These are phyloP conservation scores for Lampris megalopsis DNA, from an alignment of 2,113 vertebrate species.

Conservation along the genomic window DNA sequence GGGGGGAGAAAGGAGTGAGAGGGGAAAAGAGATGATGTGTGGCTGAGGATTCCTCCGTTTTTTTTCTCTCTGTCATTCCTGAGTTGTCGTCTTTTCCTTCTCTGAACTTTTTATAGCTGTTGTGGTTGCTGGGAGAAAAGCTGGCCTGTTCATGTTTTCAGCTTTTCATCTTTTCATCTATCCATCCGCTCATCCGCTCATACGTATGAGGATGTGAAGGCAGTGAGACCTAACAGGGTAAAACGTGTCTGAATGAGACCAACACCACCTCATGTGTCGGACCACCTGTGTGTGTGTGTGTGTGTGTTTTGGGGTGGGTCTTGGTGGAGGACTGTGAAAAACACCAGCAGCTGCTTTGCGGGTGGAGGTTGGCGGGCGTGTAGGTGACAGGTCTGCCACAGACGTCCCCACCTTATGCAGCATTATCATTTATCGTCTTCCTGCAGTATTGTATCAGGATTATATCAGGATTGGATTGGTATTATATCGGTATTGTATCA, in stretches of 20 bases:
- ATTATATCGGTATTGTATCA: too few species aligned
- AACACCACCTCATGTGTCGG: too few species aligned
- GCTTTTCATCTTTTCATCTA: too few species aligned
- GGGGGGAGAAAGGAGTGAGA: conserved; percentile 12
- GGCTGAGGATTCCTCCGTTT: conserved; percentile 56
- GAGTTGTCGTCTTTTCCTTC: conserved; percentile 34
- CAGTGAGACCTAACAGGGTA: too few species aligned
- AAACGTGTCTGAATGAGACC: too few species aligned
- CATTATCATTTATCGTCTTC: too few species aligned
- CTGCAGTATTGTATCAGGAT: too few species aligned
- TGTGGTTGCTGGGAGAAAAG: conserved; percentile 38
- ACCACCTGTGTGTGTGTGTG: too few species aligned
- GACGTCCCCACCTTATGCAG: too few species aligned
- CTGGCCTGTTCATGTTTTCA: conserved; percentile 34
- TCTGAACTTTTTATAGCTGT: conserved; percentile 68
- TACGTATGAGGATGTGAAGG: too few species aligned
- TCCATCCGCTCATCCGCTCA: too few species aligned
- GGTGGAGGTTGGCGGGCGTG: conserved; percentile 36
- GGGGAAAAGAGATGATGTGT: conserved; percentile 32
- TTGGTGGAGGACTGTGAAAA: conserved; percentile 52
- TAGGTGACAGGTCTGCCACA: conserved; percentile 42
- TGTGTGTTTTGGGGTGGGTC: conserved; percentile 55
- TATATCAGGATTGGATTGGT: too few species aligned
- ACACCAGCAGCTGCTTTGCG: conserved; percentile 41
- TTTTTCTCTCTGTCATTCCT: conserved; percentile 71